Evolutionary conservation across 2,113 vertebrate species (phyloP).

Genomic region (Upupa epops): DNA sequence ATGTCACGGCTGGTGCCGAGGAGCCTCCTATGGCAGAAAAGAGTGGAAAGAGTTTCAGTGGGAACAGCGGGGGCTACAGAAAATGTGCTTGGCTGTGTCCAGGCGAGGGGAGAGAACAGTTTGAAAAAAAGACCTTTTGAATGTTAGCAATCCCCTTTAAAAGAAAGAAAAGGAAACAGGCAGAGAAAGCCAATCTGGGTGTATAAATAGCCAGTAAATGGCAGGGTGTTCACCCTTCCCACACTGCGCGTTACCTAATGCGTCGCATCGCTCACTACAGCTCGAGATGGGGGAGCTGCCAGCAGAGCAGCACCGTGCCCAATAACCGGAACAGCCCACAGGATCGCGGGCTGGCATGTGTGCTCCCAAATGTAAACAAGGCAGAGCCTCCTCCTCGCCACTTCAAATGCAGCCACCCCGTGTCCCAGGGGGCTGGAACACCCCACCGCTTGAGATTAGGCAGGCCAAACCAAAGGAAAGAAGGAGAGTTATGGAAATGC

Average conservation of each 20-base stretch:
- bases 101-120: background rate
- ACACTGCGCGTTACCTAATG: constrained; percentile 1
- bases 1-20: background rate
- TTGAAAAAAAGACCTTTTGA: background rate
- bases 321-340: background rate
- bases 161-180: background rate
- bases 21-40: background rate
- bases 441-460: background rate
- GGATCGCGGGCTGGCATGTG: background rate
- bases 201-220: constrained; percentile 50
- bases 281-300: constrained; percentile 12
- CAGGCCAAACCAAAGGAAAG: background rate
- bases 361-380: background rate
- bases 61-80: background rate
- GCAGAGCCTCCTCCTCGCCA: background rate
- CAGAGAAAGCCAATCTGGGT: constrained; percentile 18
- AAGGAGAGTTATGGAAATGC: background rate
- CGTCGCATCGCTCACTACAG: background rate
- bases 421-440: background rate
- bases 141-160: background rate
- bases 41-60: background rate
- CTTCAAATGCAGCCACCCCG: background rate
- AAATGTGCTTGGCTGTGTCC: background rate
- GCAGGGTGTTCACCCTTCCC: constrained; percentile 51
- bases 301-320: background rate